A percentile compares a stretch with the other conserved stretches of the same genome.
phyloP scores from a whole-genome alignment of 1,140 invertebrate genomes.

The Maconellicoccus hirsutus region DNA sequence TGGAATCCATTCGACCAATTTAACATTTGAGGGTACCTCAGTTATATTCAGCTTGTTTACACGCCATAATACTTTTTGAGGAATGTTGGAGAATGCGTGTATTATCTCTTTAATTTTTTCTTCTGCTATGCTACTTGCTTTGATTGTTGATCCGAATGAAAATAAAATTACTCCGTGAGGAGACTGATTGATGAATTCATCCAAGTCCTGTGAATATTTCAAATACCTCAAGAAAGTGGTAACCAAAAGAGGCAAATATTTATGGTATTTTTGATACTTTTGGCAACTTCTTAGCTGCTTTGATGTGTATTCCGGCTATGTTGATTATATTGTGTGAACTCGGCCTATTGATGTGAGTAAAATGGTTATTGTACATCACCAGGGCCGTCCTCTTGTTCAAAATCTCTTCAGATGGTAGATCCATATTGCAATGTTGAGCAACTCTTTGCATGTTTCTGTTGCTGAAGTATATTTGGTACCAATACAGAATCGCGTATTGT shows the following conservation, averaged over 20 bases:
- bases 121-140: not conserved
- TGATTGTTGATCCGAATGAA: slow-evolving; percentile 44
- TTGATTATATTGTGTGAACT: too few relatives aligned
- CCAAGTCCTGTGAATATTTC: slow-evolving; percentile 41
- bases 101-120: slow-evolving; percentile 21
- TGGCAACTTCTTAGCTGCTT: not conserved
- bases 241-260: too few relatives aligned
- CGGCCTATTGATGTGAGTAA: too few relatives aligned
- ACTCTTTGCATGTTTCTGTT: too few relatives aligned
- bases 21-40: slow-evolving; percentile 38
- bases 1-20: slow-evolving; percentile 48
- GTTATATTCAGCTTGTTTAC: slow-evolving; percentile 40
- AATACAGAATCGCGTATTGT: too few relatives aligned
- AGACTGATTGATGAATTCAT: slow-evolving; percentile 44
- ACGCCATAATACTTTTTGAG: slow-evolving; percentile 52
- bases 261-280: slow-evolving; percentile 1
- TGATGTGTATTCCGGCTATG: not conserved
- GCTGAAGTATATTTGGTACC: too few relatives aligned
- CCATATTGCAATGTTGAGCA: too few relatives aligned
- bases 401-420: too few relatives aligned
- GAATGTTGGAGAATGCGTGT: slow-evolving; percentile 33
- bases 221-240: too few relatives aligned
- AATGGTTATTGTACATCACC: too few relatives aligned
- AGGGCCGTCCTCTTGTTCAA: too few relatives aligned
- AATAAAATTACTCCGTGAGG: slow-evolving; percentile 50